Conservation (phyloP, 1,140 invertebrate species). For the Brevipalpus yothersi region DNA sequence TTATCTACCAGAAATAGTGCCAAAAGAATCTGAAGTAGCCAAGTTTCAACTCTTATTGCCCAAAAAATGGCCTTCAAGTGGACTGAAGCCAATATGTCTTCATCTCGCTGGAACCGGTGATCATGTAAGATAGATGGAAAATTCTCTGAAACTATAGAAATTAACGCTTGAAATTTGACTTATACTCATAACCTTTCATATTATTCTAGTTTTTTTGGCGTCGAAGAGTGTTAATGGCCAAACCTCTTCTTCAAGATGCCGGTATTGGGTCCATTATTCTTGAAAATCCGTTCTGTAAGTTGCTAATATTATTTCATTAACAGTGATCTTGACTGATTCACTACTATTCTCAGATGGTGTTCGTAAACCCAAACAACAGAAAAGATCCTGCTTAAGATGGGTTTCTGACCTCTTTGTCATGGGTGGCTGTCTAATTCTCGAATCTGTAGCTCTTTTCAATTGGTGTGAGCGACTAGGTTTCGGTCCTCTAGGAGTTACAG, state of each 20-base stretch:
- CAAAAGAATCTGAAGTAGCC: conserved; percentile 48
- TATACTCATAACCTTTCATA: not conserved
- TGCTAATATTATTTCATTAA: too few species aligned
- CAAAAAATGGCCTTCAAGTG: conserved; percentile 37
- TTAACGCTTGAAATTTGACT: too few species aligned
- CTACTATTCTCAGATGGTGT: conserved; percentile 10
- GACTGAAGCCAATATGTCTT: conserved; percentile 50
- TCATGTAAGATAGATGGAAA: conserved; percentile 41
- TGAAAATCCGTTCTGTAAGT: conserved; percentile 84
- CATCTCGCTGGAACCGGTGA: conserved; percentile 94
- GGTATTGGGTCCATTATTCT: conserved; percentile 79
- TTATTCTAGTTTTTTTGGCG: conserved; percentile 59
- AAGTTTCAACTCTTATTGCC: conserved; percentile 43
- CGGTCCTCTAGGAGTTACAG: conserved; percentile 72
- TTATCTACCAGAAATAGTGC: conserved; percentile 60
- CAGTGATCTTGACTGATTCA: conserved; percentile 2
- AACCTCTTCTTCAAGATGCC: conserved; percentile 61
- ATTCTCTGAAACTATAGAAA: not conserved
- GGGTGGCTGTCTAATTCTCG: conserved; percentile 85
- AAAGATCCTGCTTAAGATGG: conserved; percentile 72
- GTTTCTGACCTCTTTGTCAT: conserved; percentile 97
- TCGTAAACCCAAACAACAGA: conserved; percentile 19
- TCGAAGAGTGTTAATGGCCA: conserved; percentile 61
- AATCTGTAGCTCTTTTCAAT: conserved; percentile 68
- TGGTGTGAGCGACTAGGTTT: conserved; percentile 66